phyloP scores from a whole-genome alignment of 2,888 invertebrate species.

The Leistus spinibarbis region DNA sequence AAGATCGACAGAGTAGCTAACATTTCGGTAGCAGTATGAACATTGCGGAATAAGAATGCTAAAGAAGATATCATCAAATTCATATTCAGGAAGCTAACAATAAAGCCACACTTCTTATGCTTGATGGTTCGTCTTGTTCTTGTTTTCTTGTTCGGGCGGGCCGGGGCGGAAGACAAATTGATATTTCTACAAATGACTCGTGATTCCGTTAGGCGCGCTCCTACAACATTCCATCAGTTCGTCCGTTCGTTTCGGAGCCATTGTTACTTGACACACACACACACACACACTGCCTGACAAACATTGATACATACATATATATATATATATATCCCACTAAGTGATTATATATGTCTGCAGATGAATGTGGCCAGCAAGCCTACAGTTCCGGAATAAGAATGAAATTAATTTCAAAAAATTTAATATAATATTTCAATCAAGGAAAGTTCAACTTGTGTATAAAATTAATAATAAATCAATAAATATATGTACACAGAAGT shows the following conservation, averaged over 20 bases:
- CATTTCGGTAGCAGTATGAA: neutral
- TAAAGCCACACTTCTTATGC: conserved; percentile 30
- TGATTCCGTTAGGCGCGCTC: conserved; percentile 26
- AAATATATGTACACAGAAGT: too few relatives aligned
- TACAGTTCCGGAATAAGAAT: conserved; percentile 5
- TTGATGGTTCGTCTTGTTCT: neutral
- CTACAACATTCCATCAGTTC: neutral
- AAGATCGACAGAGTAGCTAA: neutral
- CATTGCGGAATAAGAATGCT: neutral
- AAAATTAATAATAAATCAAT: too few relatives aligned
- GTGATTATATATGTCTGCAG: conserved; percentile 22
- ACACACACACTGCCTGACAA: neutral
- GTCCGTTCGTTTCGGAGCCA: conserved; percentile 8
- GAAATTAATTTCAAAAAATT: conserved; percentile 9
- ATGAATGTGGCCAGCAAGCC: conserved; percentile 14
- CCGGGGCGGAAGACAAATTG: conserved; percentile 25
- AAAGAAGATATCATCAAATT: conserved; percentile 7
- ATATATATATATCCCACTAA: conserved; percentile 14
- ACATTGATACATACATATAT: conserved; percentile 4
- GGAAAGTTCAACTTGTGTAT: too few relatives aligned
- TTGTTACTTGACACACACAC: conserved; percentile 6
- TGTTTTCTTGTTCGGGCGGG: neutral
- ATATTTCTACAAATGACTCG: conserved; percentile 35
- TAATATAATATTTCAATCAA: too few relatives aligned
- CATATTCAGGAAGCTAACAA: conserved; percentile 32